Percentiles rank a stretch among this genome's conserved stretches.
Evolutionary conservation across 2,888 invertebrate species (phyloP).

Genomic region (Minunthozetes semirufus): DNA sequence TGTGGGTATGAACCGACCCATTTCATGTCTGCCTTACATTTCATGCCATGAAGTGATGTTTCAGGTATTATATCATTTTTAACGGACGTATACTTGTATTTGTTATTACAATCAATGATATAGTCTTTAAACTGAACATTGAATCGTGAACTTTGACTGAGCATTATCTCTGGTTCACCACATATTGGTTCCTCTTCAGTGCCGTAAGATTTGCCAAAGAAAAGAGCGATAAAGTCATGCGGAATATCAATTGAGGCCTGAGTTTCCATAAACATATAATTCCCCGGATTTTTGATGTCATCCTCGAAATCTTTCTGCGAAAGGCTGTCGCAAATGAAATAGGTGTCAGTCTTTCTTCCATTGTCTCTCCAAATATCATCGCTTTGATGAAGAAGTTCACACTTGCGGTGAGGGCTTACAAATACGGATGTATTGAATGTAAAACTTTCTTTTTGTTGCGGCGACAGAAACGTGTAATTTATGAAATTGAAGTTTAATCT

Average conservation of each 20-base stretch:
- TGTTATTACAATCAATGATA: slow-evolving; percentile 17
- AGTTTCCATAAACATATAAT: slow-evolving; percentile 34
- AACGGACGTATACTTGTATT: slow-evolving; percentile 3
- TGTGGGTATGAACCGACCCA: slow-evolving; percentile 32
- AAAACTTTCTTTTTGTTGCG: neutral
- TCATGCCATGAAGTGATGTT: neutral
- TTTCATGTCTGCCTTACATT: slow-evolving; percentile 32
- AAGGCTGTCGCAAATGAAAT: slow-evolving; percentile 30
- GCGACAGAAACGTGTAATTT: slow-evolving; percentile 27
- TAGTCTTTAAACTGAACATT: slow-evolving; percentile 23
- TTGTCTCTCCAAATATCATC: slow-evolving; percentile 28
- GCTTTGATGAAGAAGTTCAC: slow-evolving; percentile 29
- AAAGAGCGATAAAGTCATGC: slow-evolving; percentile 32
- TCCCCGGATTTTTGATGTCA: slow-evolving; percentile 5
- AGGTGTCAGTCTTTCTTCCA: slow-evolving; percentile 24
- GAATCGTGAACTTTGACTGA: slow-evolving; percentile 13
- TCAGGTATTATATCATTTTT: neutral
- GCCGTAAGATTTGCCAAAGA: slow-evolving; percentile 30
- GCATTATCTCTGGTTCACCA: slow-evolving; percentile 31
- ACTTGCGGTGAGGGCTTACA: slow-evolving; percentile 32
- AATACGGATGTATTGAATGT: neutral
- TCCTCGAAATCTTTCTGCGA: neutral
- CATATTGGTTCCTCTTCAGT: slow-evolving; percentile 30
- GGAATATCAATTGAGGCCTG: slow-evolving; percentile 3
- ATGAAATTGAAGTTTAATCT: slow-evolving; percentile 35